Evolutionary conservation across 2,888 invertebrate genomes (phyloP), one percentile per base, ranked within the genome.

Genomic region (Andrena marginata): DNA sequence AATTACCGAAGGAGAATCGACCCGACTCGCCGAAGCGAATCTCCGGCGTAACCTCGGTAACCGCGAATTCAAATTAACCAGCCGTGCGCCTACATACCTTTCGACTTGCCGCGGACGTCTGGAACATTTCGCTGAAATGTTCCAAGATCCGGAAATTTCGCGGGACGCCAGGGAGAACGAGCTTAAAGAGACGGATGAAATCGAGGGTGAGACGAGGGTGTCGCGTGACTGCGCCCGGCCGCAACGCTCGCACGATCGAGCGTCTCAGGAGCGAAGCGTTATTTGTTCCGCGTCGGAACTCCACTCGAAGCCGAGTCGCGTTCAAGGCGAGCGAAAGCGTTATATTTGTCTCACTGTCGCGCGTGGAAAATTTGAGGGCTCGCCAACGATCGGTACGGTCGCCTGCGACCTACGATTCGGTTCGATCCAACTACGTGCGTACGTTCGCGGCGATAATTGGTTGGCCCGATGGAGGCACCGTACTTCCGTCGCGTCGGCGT

Each of bases 21-120:
- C 75, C 87, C 87, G 89, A 90, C 86, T 86, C 92, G 91, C 83
- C 92, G 90, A 88, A 92, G 91, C 92, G 91, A 82, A 93, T 92
- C 90, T 92, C 92, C 92, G 91, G 89, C 83, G 86, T 87, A 89
- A 91, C 90, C 88, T 89, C 35, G 77, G 89, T 88, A 88, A 91
- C 90, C 89, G 89, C 89, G 89, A 84, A 83, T 87, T 82, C 87
- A 90, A 89, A 89, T 85, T 89, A 90, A 79, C 89, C 89, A 86
- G 86, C 91, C 89, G 89, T 90, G 87, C 82, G 1, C 23, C 23
- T 23, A 23, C 23, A 23, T 23, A 88, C 89, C 86, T 89, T 91
- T 90, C 85, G 88, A 88, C 88, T 89, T 56, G 73, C 16, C 76
- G 42, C 4, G 1, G 16, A 42, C n/a, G 13, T 5, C 42, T 16